Evolutionary conservation across 2,888 invertebrate genomes (phyloP).

Genomic region (Meteorus cinctellus): DNA sequence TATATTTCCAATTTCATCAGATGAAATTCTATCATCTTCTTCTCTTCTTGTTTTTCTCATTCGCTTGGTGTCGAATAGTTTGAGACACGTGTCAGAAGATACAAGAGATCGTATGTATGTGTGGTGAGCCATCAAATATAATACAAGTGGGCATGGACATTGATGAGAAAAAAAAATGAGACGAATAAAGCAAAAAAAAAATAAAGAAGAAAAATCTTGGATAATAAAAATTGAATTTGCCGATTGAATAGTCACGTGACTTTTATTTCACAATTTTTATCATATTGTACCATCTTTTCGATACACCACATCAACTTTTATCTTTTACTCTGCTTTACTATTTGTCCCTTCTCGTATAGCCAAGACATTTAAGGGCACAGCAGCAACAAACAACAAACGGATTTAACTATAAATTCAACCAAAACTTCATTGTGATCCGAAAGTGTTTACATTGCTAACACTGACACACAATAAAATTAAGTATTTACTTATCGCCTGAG

Average conservation of each 20-base stretch:
- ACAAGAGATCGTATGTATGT: background rate
- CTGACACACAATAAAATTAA: background rate
- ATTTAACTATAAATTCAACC: background rate
- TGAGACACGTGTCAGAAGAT: background rate
- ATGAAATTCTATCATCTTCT: background rate
- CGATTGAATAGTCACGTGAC: conserved; percentile 8
- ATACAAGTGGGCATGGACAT: background rate
- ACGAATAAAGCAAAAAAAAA: background rate
- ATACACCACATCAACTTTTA: background rate
- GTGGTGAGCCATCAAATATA: background rate
- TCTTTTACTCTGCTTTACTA: background rate
- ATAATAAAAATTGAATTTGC: conserved; percentile 26
- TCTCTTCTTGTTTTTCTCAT: background rate
- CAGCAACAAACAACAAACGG: conserved; percentile 1
- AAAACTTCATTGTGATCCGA: background rate
- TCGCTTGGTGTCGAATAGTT: background rate
- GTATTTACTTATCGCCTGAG: background rate
- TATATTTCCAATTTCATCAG: conserved; percentile 7
- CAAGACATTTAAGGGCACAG: background rate
- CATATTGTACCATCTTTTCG: background rate
- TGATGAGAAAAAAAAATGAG: background rate
- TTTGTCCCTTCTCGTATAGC: background rate
- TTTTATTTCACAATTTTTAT: background rate
- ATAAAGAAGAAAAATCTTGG: background rate
- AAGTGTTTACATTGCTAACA: background rate